Evolutionary conservation across 2,888 invertebrate species (phyloP), one percentile per base, ranked within the genome.

Genomic region (Tenthredo amoena): DNA sequence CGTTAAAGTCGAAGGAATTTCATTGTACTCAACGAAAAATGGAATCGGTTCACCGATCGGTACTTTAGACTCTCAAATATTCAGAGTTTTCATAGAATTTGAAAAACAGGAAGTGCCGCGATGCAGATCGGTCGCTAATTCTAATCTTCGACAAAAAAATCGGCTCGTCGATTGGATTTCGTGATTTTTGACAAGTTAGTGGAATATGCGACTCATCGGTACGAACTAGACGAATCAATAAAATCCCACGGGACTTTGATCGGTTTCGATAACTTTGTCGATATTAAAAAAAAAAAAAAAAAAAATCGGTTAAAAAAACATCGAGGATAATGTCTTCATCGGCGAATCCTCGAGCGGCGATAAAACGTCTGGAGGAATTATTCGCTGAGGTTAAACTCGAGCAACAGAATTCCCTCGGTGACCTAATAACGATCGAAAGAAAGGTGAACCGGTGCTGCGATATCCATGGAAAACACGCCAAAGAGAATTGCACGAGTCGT

Each of bases 361-460:
- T 97, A 92, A 96, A 96, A 89, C 96, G 96, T 89, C 94, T 97
- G 90, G 97, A 97, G 92, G 96, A 96, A 72, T 95, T 97, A 91
- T 97, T 97, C 94, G 95, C 95, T 87, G 96, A 95, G 90, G 95
- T 96, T 89, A 95, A 94, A 91, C 91, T 96, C 89, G 96, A 96
- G 47, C 93, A 93, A 86, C 87, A 88, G 40, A 90, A 90, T 84
- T 89, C 89, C 89, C 82, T 55, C 58, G 82, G 55, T 21, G 90
- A 91, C 50, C 18, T 89, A 81, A 92, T 94, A 43, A 94, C 94
- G 87, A 93, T 95, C 43, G 95, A 95, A 91, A 95, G 95, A 65
- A 95, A 95, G 90, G 94, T 95, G 79, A 96, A 96, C 92, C 94
- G 94, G 87, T 96, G 95, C 87, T 97, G 97, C 91, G 96, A 97